Evolutionary conservation across 2,113 vertebrate genomes (phyloP), one percentile per base, ranked within the genome.

Genomic region (Misgurnus mizolepis): DNA sequence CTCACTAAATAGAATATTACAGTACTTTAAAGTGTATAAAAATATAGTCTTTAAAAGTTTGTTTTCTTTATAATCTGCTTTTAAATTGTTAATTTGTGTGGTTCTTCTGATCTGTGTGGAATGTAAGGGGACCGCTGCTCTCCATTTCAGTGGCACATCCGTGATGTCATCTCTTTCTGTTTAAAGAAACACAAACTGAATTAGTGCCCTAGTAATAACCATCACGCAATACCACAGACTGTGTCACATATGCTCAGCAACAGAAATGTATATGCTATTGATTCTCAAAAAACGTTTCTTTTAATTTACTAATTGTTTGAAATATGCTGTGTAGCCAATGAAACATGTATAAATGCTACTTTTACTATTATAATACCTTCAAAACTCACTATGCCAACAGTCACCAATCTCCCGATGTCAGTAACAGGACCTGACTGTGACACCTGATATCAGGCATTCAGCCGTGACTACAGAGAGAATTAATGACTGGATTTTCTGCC

Each of bases 131-230:
- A 34, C 27, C 27, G 27, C 55, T 3, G 45, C 39, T 69, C 41
- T 68, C 65, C 66, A 0, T 60, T 85, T 97, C 92, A 99, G 92
- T 96, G 97, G 91, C 97, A 98, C 94, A 98, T 96, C 87, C 94
- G 91, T 9, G 95, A 89, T 0, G 97, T 99, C 97, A 99, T 99
- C 90, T 99, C 97, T 90, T 98, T 99, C 97, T 99, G 94, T 64
- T 45, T 27, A 81, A 85, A 80, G 84, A 86, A 39, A 84, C 74
- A 82, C 67, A 17, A 78, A 3, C 67, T 27, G 83, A 10, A 22
- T 60, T 3, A 65, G 27, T 22, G 27, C 1, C 27, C 6, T 12
- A 55, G 7, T n/a, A 11, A 17, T 34, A 60, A 22, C 1, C 45
- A 27, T 18, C n/a, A 80, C 7, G 56, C 41, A 50, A 34, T 76